Conservation (phyloP, 2,888 invertebrate genomes). For the Serrognathus titanus region DNA sequence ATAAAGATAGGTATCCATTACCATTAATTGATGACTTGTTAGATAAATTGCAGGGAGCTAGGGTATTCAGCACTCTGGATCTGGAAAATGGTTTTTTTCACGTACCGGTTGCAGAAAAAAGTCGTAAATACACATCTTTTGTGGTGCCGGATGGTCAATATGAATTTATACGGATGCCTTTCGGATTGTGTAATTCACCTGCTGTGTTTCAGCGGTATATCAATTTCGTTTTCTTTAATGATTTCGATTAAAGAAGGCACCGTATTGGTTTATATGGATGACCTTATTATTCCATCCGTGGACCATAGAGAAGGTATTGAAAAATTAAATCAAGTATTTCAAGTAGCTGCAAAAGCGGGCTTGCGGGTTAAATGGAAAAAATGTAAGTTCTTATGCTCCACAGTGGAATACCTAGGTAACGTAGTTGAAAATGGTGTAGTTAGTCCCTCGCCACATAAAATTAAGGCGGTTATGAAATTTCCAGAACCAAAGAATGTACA, state of each 20-base stretch:
- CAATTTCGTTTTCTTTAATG: conserved; percentile 28
- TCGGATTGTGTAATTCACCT: conserved; percentile 9
- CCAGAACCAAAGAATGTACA: conserved; percentile 30
- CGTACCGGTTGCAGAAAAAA: neutral
- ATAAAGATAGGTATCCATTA: conserved; percentile 24
- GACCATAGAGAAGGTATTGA: conserved; percentile 24
- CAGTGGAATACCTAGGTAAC: conserved; percentile 21
- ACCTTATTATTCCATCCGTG: conserved; percentile 5
- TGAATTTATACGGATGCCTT: conserved; percentile 4
- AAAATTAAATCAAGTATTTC: conserved; percentile 27
- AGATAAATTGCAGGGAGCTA: conserved; percentile 25
- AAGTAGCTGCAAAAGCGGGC: conserved; percentile 25
- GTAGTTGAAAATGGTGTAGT: conserved; percentile 22
- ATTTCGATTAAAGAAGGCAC: conserved; percentile 4
- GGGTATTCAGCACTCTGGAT: conserved; percentile 27
- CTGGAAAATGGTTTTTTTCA: conserved; percentile 2
- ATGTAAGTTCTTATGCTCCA: conserved; percentile 35
- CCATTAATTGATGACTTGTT: conserved; percentile 36
- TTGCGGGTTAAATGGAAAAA: conserved; percentile 38
- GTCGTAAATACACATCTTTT: conserved; percentile 3
- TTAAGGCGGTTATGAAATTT: conserved; percentile 19
- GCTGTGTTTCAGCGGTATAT: conserved; percentile 32
- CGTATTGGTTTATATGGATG: neutral
- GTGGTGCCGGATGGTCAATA: conserved; percentile 3
- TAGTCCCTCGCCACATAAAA: neutral